phyloP scores from a whole-genome alignment of 2,113 vertebrate species.

The Empidonax alnorum region DNA sequence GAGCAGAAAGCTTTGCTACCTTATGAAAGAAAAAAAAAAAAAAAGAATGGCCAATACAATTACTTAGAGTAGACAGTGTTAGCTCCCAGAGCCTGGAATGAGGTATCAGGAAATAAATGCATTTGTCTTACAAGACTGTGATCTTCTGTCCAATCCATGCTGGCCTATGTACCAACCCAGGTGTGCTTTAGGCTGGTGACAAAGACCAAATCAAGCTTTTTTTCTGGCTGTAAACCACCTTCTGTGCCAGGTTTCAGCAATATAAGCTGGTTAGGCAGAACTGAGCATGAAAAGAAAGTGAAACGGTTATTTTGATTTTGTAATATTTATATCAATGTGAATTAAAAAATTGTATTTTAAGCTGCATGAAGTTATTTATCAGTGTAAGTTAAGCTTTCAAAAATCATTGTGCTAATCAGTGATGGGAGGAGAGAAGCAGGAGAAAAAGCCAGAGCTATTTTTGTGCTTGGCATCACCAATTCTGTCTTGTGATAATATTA shows the following conservation, averaged over 20 bases:
- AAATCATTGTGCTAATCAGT: neutral
- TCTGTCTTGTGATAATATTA: slow-evolving; percentile 37
- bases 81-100: neutral
- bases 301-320: neutral
- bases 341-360: neutral
- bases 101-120: neutral
- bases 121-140: neutral
- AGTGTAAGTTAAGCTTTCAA: neutral
- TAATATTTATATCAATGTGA: neutral
- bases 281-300: neutral
- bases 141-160: neutral
- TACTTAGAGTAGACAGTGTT: neutral
- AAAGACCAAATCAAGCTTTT: neutral
- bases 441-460: slow-evolving; percentile 33
- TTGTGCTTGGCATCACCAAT: slow-evolving; percentile 29
- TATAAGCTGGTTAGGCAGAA: neutral
- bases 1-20: neutral
- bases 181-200: neutral
- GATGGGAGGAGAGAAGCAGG: neutral
- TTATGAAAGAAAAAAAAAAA: neutral
- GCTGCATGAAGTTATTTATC: neutral
- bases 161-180: neutral
- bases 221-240: neutral
- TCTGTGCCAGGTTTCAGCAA: neutral
- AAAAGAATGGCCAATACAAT: neutral